phyloP scores from a whole-genome alignment of 2,888 invertebrate species.

The Ptychoptera albimana region DNA sequence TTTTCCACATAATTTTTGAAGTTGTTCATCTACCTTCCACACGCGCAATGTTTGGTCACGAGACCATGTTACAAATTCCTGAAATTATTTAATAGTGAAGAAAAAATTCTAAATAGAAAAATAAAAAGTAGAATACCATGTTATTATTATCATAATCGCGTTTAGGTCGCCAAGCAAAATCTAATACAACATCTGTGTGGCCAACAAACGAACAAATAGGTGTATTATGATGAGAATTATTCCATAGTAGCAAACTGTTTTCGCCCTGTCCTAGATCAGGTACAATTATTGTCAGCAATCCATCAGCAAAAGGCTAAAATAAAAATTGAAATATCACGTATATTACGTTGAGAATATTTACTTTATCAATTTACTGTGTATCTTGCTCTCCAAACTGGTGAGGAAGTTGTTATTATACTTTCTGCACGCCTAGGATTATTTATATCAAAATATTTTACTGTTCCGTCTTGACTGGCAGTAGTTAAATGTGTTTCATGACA shows the following conservation, averaged over 20 bases:
- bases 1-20: conserved; percentile 47
- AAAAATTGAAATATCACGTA: conserved; percentile 6
- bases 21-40: conserved; percentile 74
- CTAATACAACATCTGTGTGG: conserved; percentile 84
- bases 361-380: conserved; percentile 44
- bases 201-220: conserved; percentile 87
- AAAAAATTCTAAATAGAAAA: conserved; percentile 1
- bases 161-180: conserved; percentile 85
- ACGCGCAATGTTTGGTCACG: conserved; percentile 82
- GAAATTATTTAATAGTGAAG: conserved; percentile 4
- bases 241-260: conserved; percentile 66
- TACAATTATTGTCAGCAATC: conserved; percentile 79
- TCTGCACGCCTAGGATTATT: conserved; percentile 72
- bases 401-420: conserved; percentile 63
- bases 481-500: conserved; percentile 69
- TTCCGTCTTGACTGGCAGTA: conserved; percentile 89
- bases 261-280: conserved; percentile 83
- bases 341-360: neutral
- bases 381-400: conserved; percentile 83
- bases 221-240: conserved; percentile 46
- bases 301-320: conserved; percentile 74
- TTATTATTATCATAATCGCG: conserved; percentile 28
- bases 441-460: conserved; percentile 88
- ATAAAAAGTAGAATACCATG: conserved; percentile 18
- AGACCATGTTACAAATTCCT: conserved; percentile 86